These are phyloP conservation scores for Parnassius orleans DNA, from an alignment of 2,888 invertebrate genomes.

Conservation along the genomic window DNA sequence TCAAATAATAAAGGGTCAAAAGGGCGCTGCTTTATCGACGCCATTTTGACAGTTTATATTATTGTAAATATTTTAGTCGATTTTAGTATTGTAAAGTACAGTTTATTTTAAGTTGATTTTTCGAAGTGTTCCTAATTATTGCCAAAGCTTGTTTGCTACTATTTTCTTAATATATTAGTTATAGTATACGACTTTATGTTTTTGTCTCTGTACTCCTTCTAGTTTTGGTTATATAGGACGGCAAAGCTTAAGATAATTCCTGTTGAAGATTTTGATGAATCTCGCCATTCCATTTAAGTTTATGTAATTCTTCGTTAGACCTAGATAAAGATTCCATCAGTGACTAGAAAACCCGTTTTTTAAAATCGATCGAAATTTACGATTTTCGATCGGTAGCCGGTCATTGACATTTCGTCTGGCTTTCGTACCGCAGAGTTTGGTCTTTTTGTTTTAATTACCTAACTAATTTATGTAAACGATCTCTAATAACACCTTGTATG, in stretches of 20 bases:
- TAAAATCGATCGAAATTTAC: conserved; percentile 25
- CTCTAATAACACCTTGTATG: conserved; percentile 19
- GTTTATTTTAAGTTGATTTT: too few relatives aligned
- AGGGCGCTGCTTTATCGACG: too few relatives aligned
- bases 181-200: too few relatives aligned
- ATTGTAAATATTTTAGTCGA: too few relatives aligned
- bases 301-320: conserved; percentile 23
- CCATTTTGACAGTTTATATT: too few relatives aligned
- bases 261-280: background rate
- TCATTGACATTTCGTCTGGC: conserved; percentile 26
- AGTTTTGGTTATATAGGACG: too few relatives aligned
- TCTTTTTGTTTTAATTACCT: conserved; percentile 31
- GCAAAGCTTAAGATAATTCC: background rate
- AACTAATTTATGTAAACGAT: conserved; percentile 34
- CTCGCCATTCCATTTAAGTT: conserved; percentile 4
- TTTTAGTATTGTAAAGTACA: too few relatives aligned
- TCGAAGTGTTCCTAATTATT: too few relatives aligned
- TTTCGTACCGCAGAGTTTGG: background rate
- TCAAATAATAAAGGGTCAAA: too few relatives aligned
- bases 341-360: conserved; percentile 21
- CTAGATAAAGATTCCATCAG: conserved; percentile 1
- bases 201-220: too few relatives aligned
- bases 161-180: too few relatives aligned
- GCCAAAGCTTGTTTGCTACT: too few relatives aligned
- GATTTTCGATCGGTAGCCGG: conserved; percentile 35